A percentile compares a stretch with the other conserved stretches of the same genome.
These are phyloP conservation scores for Drosophila grimshawi DNA, from an alignment of 1,140 invertebrate genomes.

Conservation along the genomic window DNA sequence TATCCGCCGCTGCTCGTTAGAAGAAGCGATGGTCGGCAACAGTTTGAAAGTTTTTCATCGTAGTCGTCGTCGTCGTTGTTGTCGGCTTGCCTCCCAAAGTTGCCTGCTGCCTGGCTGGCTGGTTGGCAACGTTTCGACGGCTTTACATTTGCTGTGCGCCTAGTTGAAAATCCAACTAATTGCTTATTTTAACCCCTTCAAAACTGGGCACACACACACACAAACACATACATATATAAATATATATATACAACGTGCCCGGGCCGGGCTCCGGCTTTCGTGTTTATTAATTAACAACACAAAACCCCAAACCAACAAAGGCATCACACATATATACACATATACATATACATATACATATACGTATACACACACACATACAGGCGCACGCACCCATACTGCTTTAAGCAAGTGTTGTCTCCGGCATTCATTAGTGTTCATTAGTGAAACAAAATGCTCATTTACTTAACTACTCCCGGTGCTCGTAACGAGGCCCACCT, in stretches of 20 bases:
- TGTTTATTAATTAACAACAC: slow-evolving; percentile 84
- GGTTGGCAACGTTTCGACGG: slow-evolving; percentile 65
- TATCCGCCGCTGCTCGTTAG: slow-evolving; percentile 51
- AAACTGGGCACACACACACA: slow-evolving; percentile 72
- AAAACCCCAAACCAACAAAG: slow-evolving; percentile 81
- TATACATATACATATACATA: slow-evolving; percentile 17
- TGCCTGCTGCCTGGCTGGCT: slow-evolving; percentile 44
- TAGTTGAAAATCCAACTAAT: slow-evolving; percentile 85
- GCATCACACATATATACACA: slow-evolving; percentile 50
- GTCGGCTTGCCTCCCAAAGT: slow-evolving; percentile 64
- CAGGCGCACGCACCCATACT: slow-evolving; percentile 23
- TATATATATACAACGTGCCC: slow-evolving; percentile 61
- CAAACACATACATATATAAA: slow-evolving; percentile 50
- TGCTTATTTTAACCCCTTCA: slow-evolving; percentile 85
- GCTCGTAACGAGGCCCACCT: slow-evolving; percentile 56
- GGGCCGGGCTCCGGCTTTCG: slow-evolving; percentile 65
- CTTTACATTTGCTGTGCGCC: slow-evolving; percentile 79
- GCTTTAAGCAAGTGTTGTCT: slow-evolving; percentile 77
- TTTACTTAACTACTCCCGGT: slow-evolving; percentile 81
- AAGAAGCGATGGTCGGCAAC: slow-evolving; percentile 62
- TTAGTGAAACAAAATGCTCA: slow-evolving; percentile 84
- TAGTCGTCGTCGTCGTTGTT: slow-evolving; percentile 42
- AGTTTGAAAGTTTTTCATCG: slow-evolving; percentile 80
- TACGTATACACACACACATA: slow-evolving; percentile 20
- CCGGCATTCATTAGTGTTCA: slow-evolving; percentile 84